Evolutionary conservation across 2,113 vertebrate genomes (phyloP), one percentile per base, ranked within the genome.

Genomic region (Kryptolebias marmoratus): DNA sequence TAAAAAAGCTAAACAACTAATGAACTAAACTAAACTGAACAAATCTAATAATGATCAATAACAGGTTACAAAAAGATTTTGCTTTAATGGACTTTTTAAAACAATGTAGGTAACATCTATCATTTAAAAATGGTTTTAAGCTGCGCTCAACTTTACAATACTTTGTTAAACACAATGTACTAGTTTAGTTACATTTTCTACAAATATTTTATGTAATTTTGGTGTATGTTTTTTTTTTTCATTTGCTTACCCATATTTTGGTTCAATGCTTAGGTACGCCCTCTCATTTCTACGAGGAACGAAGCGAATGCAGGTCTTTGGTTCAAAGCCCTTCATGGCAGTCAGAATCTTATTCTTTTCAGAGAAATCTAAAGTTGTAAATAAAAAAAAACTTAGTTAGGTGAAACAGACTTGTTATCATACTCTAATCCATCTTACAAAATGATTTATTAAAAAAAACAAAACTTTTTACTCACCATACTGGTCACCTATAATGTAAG

Each of bases 271-370:
- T 1, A 92, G 15, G 75, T 89, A 91, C 0, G 8, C 49, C 9
- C 0, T 63, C 55, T 91, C 47, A 1, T 0, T 0, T 0, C 0
- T 1, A 0, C 61, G 70, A 6, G 83, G 77, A 30, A 87, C 8
- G 22, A 91, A 90, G 11, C 73, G 89, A 52, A 93, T 54, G 73
- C 91, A 92, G 69, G 89, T 91, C 18, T 49, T 59, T 5, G 0
- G 1, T 36, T 68, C n/a, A 0, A 92, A 64, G 14, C 22, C 70
- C 13, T 63, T 60, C 74, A 88, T 71, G 44, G 91, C 80, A 0
- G 0, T 0, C 11, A 69, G 4, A 64, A 85, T 90, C 2, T 0
- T 2, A 0, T 0, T 45, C 55, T 0, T 72, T 28, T 89, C 87
- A 0, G 0, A 1, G 8, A 42, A 0, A 0, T 70, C 91, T 92